A percentile compares a stretch with the other conserved stretches of the same genome.
Conservation (phyloP, 1,140 invertebrate genomes). For the Brachionus sp. region DNA sequence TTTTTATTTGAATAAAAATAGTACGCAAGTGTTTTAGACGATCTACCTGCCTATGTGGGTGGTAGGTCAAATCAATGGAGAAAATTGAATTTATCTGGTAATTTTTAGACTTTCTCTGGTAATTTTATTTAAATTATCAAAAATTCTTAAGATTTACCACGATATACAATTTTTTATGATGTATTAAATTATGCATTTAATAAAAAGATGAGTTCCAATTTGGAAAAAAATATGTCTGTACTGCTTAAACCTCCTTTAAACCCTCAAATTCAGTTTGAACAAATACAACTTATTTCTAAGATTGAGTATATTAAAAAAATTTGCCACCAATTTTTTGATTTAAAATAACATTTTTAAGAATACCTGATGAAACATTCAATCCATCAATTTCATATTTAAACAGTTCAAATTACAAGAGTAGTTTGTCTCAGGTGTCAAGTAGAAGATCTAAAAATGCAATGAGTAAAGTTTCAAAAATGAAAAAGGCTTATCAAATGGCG, state of each 20-base stretch:
- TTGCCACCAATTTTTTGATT: neutral
- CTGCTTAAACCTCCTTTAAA: constrained; percentile 53
- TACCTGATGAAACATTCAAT: constrained; percentile 47
- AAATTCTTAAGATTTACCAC: constrained; percentile 52
- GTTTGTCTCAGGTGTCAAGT: constrained; percentile 50
- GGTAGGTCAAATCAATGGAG: constrained; percentile 18
- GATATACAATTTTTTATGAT: constrained; percentile 58
- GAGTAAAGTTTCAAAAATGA: constrained; percentile 52
- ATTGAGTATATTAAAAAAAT: constrained; percentile 50
- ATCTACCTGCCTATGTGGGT: constrained; percentile 30
- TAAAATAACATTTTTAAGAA: constrained; percentile 45
- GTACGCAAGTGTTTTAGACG: constrained; percentile 36
- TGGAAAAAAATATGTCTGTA: constrained; percentile 52
- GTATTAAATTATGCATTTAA: constrained; percentile 56
- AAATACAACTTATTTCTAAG: constrained; percentile 54
- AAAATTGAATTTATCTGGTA: constrained; percentile 28
- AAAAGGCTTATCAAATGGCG: constrained; percentile 52
- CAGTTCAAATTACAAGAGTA: constrained; percentile 49
- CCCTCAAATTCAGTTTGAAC: constrained; percentile 54
- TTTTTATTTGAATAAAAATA: neutral
- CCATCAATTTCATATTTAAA: constrained; percentile 47
- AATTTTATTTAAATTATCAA: neutral
- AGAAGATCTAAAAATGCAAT: constrained; percentile 53
- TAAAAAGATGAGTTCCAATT: constrained; percentile 51
- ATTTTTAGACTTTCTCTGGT: neutral